These are phyloP conservation scores for Leptarthrus brevirostris DNA, from an alignment of 2,888 invertebrate genomes.

Conservation along the genomic window DNA sequence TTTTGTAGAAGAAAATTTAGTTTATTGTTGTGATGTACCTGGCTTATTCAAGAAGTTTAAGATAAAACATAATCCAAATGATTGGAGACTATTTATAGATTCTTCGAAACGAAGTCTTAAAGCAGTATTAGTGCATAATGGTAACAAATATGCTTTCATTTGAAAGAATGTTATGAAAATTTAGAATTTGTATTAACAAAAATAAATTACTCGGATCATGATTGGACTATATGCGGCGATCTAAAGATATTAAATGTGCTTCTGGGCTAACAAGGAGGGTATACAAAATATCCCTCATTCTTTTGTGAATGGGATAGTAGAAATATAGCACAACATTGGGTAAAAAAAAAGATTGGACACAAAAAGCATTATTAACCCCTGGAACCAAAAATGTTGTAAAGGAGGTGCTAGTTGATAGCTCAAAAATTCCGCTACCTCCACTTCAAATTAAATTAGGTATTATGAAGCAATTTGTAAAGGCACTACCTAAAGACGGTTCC, in stretches of 20 bases:
- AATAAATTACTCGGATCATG: slow-evolving; percentile 11
- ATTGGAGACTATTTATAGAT: no score
- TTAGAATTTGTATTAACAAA: neutral
- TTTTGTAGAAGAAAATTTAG: neutral
- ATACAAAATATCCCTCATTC: neutral
- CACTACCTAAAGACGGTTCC: no score
- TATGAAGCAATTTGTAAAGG: no score
- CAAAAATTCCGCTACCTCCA: no score
- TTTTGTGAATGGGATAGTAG: slow-evolving; percentile 10
- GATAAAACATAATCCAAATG: no score
- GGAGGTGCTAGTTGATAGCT: no score
- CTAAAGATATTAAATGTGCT: neutral
- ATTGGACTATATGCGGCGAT: slow-evolving; percentile 21
- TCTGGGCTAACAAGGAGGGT: neutral
- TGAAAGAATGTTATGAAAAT: slow-evolving; percentile 35
- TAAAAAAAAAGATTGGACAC: slow-evolving; percentile 11
- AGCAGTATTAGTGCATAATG: no score
- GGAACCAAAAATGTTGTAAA: no score
- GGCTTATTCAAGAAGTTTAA: neutral
- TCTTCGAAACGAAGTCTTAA: no score
- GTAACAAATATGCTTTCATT: slow-evolving; percentile 5
- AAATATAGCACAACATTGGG: neutral
- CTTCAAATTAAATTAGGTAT: no score
- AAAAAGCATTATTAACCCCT: neutral
- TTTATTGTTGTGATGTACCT: slow-evolving; percentile 2